These are phyloP conservation scores for Chanos chanos DNA, from an alignment of 2,797 vertebrate species.

Conservation along the genomic window DNA sequence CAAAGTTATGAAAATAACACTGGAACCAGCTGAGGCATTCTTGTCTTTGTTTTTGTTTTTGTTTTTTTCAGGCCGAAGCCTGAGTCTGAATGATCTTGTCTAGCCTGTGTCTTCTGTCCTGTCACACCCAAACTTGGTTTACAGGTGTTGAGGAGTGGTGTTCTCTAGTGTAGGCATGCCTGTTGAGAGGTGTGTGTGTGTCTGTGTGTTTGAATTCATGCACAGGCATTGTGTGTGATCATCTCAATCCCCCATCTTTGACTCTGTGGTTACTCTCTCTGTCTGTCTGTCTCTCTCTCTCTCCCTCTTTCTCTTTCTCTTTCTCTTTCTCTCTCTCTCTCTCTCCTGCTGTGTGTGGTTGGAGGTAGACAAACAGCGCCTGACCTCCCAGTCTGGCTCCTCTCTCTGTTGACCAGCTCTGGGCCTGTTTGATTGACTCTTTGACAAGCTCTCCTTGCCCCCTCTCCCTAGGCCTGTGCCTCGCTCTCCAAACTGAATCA, in stretches of 20 bases:
- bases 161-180: too few relatives aligned
- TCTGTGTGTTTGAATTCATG: not conserved
- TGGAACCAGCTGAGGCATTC: too few relatives aligned
- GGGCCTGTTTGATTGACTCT: slow-evolving; percentile 65
- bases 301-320: not conserved
- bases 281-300: not conserved
- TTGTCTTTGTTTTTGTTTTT: too few relatives aligned
- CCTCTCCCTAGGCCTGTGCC: slow-evolving; percentile 47
- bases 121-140: too few relatives aligned
- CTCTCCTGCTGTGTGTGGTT: slow-evolving; percentile 28
- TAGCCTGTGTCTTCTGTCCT: too few relatives aligned
- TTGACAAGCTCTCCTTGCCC: slow-evolving; percentile 51
- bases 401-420: slow-evolving; percentile 32
- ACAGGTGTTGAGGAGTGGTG: too few relatives aligned
- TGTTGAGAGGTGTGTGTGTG: not conserved
- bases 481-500: slow-evolving; percentile 69
- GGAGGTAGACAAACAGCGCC: slow-evolving; percentile 17
- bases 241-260: not conserved
- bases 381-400: slow-evolving; percentile 32
- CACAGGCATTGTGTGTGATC: not conserved
- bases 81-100: too few relatives aligned
- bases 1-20: too few relatives aligned
- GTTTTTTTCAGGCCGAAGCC: too few relatives aligned
- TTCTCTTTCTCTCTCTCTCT: not conserved
- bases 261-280: not conserved